phyloP scores from a whole-genome alignment of 2,888 invertebrate species.

The Dynastes grantii region DNA sequence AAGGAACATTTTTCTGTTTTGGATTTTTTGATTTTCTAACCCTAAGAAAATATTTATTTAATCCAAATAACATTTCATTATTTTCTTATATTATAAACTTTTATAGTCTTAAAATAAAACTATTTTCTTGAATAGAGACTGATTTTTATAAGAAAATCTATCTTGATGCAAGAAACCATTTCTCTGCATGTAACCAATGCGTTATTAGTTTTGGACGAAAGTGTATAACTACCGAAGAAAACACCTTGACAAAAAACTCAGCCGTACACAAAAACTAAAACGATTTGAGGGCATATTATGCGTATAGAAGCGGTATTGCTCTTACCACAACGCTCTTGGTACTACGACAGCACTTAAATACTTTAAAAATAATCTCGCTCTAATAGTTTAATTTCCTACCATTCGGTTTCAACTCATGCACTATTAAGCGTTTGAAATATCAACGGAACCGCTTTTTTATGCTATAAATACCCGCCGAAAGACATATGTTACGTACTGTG shows the following conservation, averaged over 20 bases:
- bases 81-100: too few species aligned
- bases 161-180: too few species aligned
- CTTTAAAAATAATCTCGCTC: constrained; percentile 54
- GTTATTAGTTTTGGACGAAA: constrained; percentile 11
- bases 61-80: too few species aligned
- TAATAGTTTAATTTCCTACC: constrained; percentile 52
- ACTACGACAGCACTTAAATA: constrained; percentile 52
- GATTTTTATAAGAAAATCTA: too few species aligned
- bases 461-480: constrained; percentile 45
- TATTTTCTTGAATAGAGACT: too few species aligned
- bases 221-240: constrained; percentile 13
- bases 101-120: too few species aligned
- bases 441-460: constrained; percentile 5
- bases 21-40: too few species aligned
- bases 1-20: too few species aligned
- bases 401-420: constrained; percentile 44
- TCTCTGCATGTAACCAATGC: too few species aligned
- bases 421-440: constrained; percentile 42
- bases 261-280: not conserved
- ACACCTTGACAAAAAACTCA: constrained; percentile 31
- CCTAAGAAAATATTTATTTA: too few species aligned
- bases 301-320: constrained; percentile 33
- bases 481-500: not conserved
- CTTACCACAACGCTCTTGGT: constrained; percentile 1
- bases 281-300: constrained; percentile 37